Percentiles rank a stretch among this genome's conserved stretches.
Evolutionary conservation across 2,113 vertebrate genomes (phyloP).

Genomic region (Menura novaehollandiae): DNA sequence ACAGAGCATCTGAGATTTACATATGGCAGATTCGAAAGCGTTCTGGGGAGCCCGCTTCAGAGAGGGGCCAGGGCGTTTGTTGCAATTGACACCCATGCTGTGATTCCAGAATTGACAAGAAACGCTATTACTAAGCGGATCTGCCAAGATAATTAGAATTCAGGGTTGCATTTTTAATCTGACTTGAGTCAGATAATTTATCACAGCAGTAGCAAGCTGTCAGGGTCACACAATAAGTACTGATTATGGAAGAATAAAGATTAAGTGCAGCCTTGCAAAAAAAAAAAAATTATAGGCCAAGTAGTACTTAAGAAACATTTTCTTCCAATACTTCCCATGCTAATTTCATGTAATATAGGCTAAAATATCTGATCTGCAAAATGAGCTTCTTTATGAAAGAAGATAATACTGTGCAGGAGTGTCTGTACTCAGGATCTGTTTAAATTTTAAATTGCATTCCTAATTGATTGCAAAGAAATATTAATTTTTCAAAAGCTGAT

Average conservation of each 20-base stretch:
- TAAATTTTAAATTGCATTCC: conserved; percentile 41
- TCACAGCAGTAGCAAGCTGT: conserved; percentile 82
- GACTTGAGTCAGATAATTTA: conserved; percentile 84
- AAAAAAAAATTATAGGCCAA: conserved; percentile 59
- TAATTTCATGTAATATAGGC: conserved; percentile 73
- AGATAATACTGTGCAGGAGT: neutral
- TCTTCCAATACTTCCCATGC: conserved; percentile 74
- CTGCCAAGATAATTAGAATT: conserved; percentile 83
- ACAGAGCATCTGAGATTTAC: conserved; percentile 74
- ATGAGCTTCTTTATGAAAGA: conserved; percentile 57
- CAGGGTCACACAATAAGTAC: conserved; percentile 83
- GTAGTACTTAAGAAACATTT: conserved; percentile 66
- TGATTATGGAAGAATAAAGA: conserved; percentile 85
- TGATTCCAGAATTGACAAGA: conserved; percentile 80
- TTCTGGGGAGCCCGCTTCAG: conserved; percentile 70
- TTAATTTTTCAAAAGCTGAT: conserved; percentile 67
- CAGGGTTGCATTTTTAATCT: conserved; percentile 80
- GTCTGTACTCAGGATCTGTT: conserved; percentile 2
- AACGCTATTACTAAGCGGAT: conserved; percentile 77
- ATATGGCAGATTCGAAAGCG: conserved; percentile 73
- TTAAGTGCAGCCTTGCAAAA: conserved; percentile 74
- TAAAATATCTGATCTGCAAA: conserved; percentile 69
- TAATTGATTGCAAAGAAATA: conserved; percentile 64
- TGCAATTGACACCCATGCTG: conserved; percentile 76
- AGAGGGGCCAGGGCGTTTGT: conserved; percentile 56